Conservation (phyloP, 2,797 vertebrate genomes). For the Ispidina picta region DNA sequence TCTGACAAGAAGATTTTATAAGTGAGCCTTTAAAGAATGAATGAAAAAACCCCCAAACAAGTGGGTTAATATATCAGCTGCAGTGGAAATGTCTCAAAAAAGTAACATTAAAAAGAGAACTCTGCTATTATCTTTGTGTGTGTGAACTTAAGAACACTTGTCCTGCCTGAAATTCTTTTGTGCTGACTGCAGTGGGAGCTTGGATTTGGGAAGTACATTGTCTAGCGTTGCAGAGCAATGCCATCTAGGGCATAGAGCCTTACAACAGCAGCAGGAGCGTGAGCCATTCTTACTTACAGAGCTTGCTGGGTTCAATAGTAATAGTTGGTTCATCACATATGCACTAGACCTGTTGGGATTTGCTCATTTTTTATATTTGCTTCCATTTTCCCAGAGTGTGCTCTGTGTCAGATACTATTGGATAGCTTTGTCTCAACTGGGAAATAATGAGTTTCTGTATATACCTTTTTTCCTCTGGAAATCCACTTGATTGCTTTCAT, state of each 20-base stretch:
- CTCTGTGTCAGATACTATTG: neutral
- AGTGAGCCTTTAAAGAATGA: constrained; percentile 6
- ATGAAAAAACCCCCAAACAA: neutral
- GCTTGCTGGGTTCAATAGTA: neutral
- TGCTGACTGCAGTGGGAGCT: neutral
- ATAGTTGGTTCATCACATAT: neutral
- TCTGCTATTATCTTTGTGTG: neutral
- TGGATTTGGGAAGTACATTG: neutral
- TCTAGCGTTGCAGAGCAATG: constrained; percentile 29
- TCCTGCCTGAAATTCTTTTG: constrained; percentile 13
- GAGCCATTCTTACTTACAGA: neutral
- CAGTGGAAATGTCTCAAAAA: neutral
- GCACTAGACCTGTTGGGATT: neutral
- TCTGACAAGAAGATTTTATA: neutral
- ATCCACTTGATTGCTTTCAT: neutral
- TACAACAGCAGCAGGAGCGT: neutral
- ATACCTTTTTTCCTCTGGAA: neutral
- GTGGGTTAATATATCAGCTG: constrained; percentile 15
- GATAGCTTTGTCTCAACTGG: neutral
- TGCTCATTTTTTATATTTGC: neutral
- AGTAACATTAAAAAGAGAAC: neutral
- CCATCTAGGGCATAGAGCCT: neutral
- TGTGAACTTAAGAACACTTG: neutral
- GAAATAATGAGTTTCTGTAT: neutral
- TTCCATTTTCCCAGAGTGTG: neutral